These are phyloP conservation scores for Dermochelys coriacea DNA, from an alignment of 2,797 vertebrate genomes.

Conservation along the genomic window DNA sequence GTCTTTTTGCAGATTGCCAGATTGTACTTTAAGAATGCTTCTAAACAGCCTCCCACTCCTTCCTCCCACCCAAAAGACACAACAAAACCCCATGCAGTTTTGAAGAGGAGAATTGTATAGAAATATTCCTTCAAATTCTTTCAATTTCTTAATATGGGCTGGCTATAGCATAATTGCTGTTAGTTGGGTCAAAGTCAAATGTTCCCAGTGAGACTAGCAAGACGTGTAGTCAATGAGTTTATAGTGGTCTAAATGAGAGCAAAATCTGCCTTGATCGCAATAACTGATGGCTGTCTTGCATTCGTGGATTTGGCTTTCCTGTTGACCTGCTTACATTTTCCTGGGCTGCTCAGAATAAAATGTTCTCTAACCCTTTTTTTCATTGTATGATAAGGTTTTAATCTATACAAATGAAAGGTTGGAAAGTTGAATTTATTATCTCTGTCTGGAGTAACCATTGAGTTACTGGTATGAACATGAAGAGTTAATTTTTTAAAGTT, in stretches of 20 bases:
- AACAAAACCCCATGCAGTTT: not conserved
- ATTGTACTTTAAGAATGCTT: conserved; percentile 39
- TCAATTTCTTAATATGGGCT: not conserved
- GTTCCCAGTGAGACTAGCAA: not conserved
- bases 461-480: conserved; percentile 4
- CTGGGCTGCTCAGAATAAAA: not conserved
- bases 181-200: not conserved
- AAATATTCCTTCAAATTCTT: not conserved
- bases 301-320: conserved; percentile 26
- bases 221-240: not conserved
- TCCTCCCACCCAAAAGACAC: not conserved
- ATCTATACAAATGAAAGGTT: not conserved
- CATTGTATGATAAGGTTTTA: conserved; percentile 36
- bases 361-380: not conserved
- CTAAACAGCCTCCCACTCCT: conserved; percentile 9
- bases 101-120: not conserved
- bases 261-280: not conserved
- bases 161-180: conserved; percentile 6
- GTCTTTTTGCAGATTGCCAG: not conserved
- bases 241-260: not conserved
- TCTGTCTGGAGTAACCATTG: conserved; percentile 4
- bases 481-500: not conserved
- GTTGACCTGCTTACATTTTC: not conserved
- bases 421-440: not conserved
- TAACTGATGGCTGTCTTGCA: not conserved